Base-by-base conservation (phyloP, 2,888 invertebrate genomes). In the Limenitis camilla region DNA sequence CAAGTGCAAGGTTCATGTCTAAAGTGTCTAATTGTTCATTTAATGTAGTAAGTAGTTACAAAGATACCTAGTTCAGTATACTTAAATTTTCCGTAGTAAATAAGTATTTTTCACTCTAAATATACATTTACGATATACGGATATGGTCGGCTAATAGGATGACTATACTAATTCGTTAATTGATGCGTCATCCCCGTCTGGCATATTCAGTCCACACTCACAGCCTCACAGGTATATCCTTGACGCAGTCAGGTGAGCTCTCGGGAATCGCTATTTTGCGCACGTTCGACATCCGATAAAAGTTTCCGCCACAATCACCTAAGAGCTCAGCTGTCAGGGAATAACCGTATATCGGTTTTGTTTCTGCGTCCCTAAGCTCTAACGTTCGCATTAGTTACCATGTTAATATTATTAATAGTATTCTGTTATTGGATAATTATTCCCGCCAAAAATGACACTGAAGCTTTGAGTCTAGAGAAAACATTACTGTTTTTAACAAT, bases 281-380 rank as follows among this genome's bases (percentile, higher is more conserved):
- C 88, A 88, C 88, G 88, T 85, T 81, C 82, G 79, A 82, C 83
- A 83, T 86, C 81, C 84, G 88, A 88, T 87, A 88, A 88, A 87
- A 87, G 81, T 88, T 87, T 84, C 84, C 81, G 76, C 85, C 85
- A 86, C 88, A 88, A 88, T 87, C 86, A 85, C 87, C 87, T 86
- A 87, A 88, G 86, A 88, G 87, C 88, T 86, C 86, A 87, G 86
- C 85, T 87, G 87, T 87, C 86, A 84, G 77, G 82, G 78, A 79
- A 86, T 84, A 83, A 80, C 78, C 82, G 77, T 82, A 83, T 82
- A 85, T 84, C 83, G 82, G 82, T 85, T 84, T 86, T 83, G 84
- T 84, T 82, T 78, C 74, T 70, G 67, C 67, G 73, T 78, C 80
- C 76, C 75, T 64, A 59, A 64, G 67, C 70, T 67, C 35, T 10